Evolutionary conservation across 2,888 invertebrate genomes (phyloP), one percentile per base, ranked within the genome.

Genomic region (Folsomia candida): DNA sequence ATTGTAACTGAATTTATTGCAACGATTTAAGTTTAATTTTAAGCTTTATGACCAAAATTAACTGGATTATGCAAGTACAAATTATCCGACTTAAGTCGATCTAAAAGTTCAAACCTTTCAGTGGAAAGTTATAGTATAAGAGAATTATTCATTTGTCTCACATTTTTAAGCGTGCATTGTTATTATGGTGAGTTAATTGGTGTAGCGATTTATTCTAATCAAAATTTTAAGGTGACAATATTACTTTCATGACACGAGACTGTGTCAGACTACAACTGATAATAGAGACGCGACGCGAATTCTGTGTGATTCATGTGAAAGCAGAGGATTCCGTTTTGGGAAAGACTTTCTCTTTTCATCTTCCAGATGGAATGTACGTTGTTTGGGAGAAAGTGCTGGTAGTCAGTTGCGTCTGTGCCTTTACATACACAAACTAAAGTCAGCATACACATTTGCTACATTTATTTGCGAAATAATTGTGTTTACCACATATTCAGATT

Each of bases 301-400:
- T 24, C 59, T 59, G 25, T 18, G 2, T 4, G 20, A 11, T 24
- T 25, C 14, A 14, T 4, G 37, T 37, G 14, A 37, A 37, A 37
- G 4, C 25, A 24, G 25, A 25, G 25, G 25, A 59, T 57, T 57
- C n/a, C 47, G 18, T 54, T 54, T 18, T 3, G 59, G 25, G 59
- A n/a, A 20, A 59, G 59, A 59, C 20, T 59, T 59, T 59, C 59
- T 59, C 59, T 59, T 59, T 26, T 14, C 26, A 20, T 59, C 20
- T 25, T 24, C 25, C 26, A 59, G 59, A 59, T 59, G 59, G 59
- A 26, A 59, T 26, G 6, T 14, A 25, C 2, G 59, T 37, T 37
- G 37, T 37, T 37, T 37, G 37, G 14, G 37, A 37, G 4, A 37
- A 9, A 9, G 14, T 37, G 37, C 14, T n/a, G n/a, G n/a, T n/a